These are phyloP conservation scores for Sinocyclocheilus anophthalmus DNA, from an alignment of 2,113 vertebrate species.

Conservation along the genomic window DNA sequence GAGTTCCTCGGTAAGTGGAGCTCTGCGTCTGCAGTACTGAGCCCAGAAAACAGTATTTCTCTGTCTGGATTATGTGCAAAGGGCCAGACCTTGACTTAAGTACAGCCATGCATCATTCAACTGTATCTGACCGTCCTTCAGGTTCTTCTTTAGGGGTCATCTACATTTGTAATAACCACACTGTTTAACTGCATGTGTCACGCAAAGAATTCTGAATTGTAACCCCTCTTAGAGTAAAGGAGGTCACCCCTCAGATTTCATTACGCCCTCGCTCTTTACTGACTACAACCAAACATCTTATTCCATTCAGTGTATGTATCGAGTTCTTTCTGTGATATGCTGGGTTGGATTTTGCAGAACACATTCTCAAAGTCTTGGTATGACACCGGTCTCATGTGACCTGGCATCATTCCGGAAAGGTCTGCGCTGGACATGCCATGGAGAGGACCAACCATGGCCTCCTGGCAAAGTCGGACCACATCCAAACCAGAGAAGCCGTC, in stretches of 20 bases:
- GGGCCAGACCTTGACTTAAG: conserved; percentile 80
- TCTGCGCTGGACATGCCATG: conserved; percentile 91
- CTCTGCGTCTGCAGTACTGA: conserved; percentile 82
- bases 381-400: conserved; percentile 80
- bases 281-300: conserved; percentile 99
- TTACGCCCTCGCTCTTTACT: conserved; percentile 76
- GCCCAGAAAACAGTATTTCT: conserved; percentile 78
- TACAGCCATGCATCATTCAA: conserved; percentile 80
- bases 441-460: conserved; percentile 91
- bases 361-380: conserved; percentile 99
- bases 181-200: conserved; percentile 62
- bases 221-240: conserved; percentile 41
- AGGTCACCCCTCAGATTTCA: conserved; percentile 32
- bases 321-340: conserved; percentile 98
- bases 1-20: conserved; percentile 76
- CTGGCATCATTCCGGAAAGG: conserved; percentile 88
- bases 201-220: conserved; percentile 70
- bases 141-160: conserved; percentile 71
- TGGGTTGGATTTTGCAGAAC: conserved; percentile 99
- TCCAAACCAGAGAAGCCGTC: conserved; percentile 98
- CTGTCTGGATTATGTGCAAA: conserved; percentile 79
- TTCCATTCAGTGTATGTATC: conserved; percentile 99
- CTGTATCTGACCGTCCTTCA: conserved; percentile 79
- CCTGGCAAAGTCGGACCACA: conserved; percentile 94
- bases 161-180: conserved; percentile 74